A percentile compares a stretch with the other conserved stretches of the same genome.
phyloP scores from a whole-genome alignment of 2,797 vertebrate species.

The Crax fasciolata region DNA sequence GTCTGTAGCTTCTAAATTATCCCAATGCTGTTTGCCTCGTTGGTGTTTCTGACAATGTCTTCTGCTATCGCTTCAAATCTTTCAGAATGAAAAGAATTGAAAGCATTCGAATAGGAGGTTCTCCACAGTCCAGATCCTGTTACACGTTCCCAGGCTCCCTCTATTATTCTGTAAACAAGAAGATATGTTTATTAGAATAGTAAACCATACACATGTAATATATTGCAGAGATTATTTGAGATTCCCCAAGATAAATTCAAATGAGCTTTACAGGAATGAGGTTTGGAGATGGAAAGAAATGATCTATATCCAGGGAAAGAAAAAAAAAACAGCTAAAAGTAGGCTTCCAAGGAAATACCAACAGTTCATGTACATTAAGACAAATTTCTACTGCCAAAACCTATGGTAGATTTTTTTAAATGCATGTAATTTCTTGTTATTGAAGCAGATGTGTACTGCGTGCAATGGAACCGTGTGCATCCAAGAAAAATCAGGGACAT shows the following conservation, averaged over 20 bases:
- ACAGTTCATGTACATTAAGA: neutral
- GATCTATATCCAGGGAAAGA: constrained; percentile 38
- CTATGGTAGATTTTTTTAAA: neutral
- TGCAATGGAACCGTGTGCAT: neutral
- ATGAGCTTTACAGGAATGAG: constrained; percentile 47
- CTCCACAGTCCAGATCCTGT: neutral
- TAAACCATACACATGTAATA: constrained; percentile 53
- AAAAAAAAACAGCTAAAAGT: neutral
- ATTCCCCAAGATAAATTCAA: constrained; percentile 61
- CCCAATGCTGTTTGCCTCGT: neutral
- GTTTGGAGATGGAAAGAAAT: neutral
- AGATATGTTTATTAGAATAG: constrained; percentile 67
- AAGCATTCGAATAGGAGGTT: constrained; percentile 54
- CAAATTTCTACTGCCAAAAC: constrained; percentile 18
- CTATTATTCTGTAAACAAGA: constrained; percentile 58
- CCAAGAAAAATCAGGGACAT: neutral
- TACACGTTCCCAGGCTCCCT: constrained; percentile 54
- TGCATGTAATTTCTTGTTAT: neutral
- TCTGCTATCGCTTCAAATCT: constrained; percentile 33
- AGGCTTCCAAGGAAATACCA: constrained; percentile 22
- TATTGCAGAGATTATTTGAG: constrained; percentile 70
- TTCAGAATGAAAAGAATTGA: constrained; percentile 68
- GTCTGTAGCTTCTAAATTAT: neutral
- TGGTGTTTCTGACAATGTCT: neutral
- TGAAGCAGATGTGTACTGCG: neutral